phyloP scores from a whole-genome alignment of 2,113 vertebrate species.

The Steatornis caripensis region DNA sequence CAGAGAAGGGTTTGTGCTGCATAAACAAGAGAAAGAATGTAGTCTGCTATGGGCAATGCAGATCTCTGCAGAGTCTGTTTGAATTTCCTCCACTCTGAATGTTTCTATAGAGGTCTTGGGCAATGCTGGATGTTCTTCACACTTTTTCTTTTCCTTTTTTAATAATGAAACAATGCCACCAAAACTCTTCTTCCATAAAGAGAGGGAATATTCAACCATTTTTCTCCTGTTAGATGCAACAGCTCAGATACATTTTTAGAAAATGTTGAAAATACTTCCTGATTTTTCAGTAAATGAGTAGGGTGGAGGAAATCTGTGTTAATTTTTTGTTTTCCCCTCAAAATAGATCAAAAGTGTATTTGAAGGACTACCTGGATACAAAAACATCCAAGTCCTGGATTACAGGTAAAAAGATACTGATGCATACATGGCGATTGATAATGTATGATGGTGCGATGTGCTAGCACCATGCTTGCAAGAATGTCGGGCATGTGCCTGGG shows the following conservation, averaged over 20 bases:
- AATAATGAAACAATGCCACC: neutral
- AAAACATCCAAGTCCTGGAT: slow-evolving; percentile 78
- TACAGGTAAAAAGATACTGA: slow-evolving; percentile 80
- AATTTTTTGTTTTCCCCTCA: neutral
- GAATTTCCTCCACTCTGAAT: neutral
- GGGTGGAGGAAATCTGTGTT: neutral
- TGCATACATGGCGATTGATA: neutral
- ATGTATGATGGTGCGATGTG: neutral
- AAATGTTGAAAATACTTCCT: neutral
- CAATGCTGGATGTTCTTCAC: neutral
- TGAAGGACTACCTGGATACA: slow-evolving; percentile 85
- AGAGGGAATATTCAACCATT: neutral
- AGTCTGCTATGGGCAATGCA: neutral
- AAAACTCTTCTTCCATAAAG: neutral
- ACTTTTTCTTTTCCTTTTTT: neutral
- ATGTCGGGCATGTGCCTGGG: accelerated
- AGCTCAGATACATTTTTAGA: neutral
- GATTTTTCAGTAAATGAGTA: neutral
- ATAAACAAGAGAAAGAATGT: neutral
- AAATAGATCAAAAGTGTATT: slow-evolving; percentile 84
- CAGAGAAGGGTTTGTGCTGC: neutral
- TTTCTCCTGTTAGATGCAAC: neutral
- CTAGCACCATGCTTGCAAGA: neutral
- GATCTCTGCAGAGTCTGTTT: neutral
- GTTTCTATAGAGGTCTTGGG: neutral